Base-by-base conservation (phyloP, 1,140 invertebrate species). In the Heterodera carotae region DNA sequence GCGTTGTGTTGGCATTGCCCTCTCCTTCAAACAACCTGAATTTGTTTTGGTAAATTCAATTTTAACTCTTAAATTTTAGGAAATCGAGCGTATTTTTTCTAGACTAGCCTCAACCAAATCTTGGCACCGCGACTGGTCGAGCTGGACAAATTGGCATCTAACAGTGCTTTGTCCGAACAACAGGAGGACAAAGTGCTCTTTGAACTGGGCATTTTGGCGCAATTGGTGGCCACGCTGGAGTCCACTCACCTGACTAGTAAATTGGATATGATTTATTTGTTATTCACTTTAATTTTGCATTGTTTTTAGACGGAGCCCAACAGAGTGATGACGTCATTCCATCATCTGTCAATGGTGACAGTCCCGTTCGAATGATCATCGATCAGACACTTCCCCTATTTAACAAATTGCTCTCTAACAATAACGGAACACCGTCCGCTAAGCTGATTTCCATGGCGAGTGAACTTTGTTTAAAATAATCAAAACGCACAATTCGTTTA, bases 381-480 rank as follows among this genome's bases (percentile, higher is more conserved):
- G 62, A 75, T 18, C 75, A 76, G 36, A 69, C 66, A 0, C 70
- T 76, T 18, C 75, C 75, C 22, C 72, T 76, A 31, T 69, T 76
- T 48, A 74, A 74, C 59, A 75, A 76, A 29, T 31, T 75, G 15
- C 70, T 76, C 15, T 43, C 39, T 8, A 4, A 15, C 22, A 22
- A 29, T 25, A 27, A 31, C 53, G 4, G 15, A 5, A 43, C 48
- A 39, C 71, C 48, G 15, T 70, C 31, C 48, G 75, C 4, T 18
- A 25, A 76, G 15, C 31, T 76, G 25, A 59, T 75, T 53, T 39
- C 64, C 36, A 76, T 67, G 71, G 75, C 76, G 29, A 48, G 15
- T 71, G 12, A 7, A 6, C 29, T 76, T 39, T 7, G 7, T 43
- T 33, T 6, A 18, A 69, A 27, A 34, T 33, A 27, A n/a, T 27